Percentiles rank a stretch among this genome's conserved stretches.
phyloP scores from a whole-genome alignment of 2,888 invertebrate genomes.

The Ichneumoninae sp. region DNA sequence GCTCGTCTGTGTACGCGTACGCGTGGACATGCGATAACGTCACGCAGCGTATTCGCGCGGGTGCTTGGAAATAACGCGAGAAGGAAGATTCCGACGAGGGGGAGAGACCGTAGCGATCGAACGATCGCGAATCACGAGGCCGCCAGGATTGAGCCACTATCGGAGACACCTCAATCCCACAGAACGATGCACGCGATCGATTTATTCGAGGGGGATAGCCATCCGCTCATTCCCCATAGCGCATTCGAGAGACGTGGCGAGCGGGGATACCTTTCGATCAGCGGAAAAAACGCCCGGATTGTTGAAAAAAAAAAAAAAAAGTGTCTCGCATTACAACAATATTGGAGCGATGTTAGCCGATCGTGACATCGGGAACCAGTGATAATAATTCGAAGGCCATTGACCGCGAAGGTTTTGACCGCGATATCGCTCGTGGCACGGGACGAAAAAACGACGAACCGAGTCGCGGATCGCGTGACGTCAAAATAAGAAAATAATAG shows the following conservation, averaged over 20 bases:
- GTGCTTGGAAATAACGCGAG: neutral
- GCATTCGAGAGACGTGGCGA: neutral
- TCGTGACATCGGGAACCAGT: neutral
- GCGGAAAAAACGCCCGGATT: neutral
- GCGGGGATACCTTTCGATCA: neutral
- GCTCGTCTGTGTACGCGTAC: slow-evolving; percentile 3
- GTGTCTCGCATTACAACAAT: neutral
- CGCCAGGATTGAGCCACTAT: slow-evolving; percentile 62
- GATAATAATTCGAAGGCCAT: neutral
- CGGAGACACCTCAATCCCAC: slow-evolving; percentile 69
- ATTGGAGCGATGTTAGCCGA: neutral
- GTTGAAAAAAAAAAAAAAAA: neutral
- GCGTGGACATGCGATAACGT: slow-evolving; percentile 50
- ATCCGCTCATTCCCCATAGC: neutral
- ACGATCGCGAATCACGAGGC: slow-evolving; percentile 62
- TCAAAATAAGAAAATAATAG: slow-evolving; percentile 27
- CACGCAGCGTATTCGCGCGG: slow-evolving; percentile 38
- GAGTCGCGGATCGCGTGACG: slow-evolving; percentile 2
- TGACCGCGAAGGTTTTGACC: slow-evolving; percentile 1
- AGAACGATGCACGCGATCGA: slow-evolving; percentile 67
- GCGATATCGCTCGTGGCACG: neutral
- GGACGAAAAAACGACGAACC: slow-evolving; percentile 13
- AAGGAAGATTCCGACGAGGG: neutral
- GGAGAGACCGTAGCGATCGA: slow-evolving; percentile 16
- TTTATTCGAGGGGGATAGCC: slow-evolving; percentile 31